Conservation (phyloP, 2,797 vertebrate genomes). For the Anisognathus igniventris region DNA sequence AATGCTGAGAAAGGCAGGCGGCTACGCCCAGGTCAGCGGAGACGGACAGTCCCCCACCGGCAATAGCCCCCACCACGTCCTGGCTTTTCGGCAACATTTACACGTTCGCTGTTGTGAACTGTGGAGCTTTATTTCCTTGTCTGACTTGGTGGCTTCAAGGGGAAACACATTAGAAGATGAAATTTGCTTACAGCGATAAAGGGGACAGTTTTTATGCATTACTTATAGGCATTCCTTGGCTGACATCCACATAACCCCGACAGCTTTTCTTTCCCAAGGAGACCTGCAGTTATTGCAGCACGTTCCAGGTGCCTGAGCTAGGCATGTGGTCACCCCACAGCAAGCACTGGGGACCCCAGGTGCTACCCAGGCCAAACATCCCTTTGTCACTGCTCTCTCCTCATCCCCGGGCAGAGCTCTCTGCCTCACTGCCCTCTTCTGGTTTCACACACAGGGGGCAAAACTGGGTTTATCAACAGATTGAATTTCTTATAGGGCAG, state of each 20-base stretch:
- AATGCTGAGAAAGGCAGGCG: slow-evolving; percentile 63
- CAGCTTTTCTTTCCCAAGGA: neutral
- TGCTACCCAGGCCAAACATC: neutral
- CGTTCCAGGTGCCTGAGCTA: rapidly evolving
- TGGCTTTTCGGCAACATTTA: neutral
- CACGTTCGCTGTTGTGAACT: neutral
- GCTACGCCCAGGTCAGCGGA: slow-evolving; percentile 53
- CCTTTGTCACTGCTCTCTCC: neutral
- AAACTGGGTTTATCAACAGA: neutral
- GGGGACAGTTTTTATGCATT: neutral
- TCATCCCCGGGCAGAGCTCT: neutral
- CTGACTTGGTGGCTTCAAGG: neutral
- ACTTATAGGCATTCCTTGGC: neutral
- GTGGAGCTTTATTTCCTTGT: neutral
- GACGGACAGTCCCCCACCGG: neutral
- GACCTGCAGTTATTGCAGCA: neutral
- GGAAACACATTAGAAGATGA: neutral
- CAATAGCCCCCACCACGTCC: neutral
- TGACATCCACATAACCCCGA: neutral
- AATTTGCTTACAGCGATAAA: neutral
- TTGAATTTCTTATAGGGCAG: neutral
- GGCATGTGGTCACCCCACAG: rapidly evolving
- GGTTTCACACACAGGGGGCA: rapidly evolving
- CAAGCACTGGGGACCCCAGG: neutral
- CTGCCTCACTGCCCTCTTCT: neutral